A percentile compares a stretch with the other conserved stretches of the same genome.
Evolutionary conservation across 2,113 vertebrate species (phyloP).

Genomic region (Turdus rufiventris): DNA sequence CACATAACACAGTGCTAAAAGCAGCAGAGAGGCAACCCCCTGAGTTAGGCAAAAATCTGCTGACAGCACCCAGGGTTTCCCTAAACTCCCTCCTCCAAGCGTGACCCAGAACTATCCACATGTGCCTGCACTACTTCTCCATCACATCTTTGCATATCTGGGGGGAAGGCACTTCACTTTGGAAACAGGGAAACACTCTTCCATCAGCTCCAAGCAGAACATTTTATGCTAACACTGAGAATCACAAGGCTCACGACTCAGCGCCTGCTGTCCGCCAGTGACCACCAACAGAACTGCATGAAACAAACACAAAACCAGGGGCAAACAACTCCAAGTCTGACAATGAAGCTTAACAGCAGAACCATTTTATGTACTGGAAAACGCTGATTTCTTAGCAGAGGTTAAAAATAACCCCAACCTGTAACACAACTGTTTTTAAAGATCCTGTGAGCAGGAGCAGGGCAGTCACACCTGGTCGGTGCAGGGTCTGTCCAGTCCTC

Average conservation of each 20-base stretch:
- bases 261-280: rapidly evolving
- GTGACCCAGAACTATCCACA: neutral
- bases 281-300: rapidly evolving
- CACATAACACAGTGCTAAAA: neutral
- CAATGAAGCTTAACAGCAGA: neutral
- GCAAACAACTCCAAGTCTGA: neutral
- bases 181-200: neutral
- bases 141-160: rapidly evolving
- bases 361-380: neutral
- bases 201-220: neutral
- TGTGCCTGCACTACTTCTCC: rapidly evolving
- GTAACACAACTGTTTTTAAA: neutral
- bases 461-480: no score
- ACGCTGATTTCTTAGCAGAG: neutral
- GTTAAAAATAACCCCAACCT: neutral
- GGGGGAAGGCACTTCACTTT: neutral
- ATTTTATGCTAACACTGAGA: rapidly evolving
- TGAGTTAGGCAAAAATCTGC: neutral
- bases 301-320: neutral
- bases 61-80: rapidly evolving
- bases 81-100: neutral
- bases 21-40: neutral
- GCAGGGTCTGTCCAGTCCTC: neutral
- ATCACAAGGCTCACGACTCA: rapidly evolving
- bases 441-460: neutral